Evolutionary conservation across 2,113 vertebrate species (phyloP).

Genomic region (Nanorana parkeri): DNA sequence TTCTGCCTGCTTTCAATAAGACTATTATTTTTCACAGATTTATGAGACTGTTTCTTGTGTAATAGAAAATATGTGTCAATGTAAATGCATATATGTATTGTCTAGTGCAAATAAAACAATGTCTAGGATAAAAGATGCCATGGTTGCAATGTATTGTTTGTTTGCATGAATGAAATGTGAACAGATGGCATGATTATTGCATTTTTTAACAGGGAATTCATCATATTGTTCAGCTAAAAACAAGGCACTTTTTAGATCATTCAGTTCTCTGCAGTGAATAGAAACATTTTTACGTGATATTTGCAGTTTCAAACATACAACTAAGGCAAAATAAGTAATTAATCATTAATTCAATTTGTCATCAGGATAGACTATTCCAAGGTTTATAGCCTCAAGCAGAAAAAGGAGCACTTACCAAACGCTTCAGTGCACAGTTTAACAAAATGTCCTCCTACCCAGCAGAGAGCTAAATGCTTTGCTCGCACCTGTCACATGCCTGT

Average conservation of each 20-base stretch:
- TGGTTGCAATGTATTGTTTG: constrained; percentile 66
- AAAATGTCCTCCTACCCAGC: too few relatives aligned
- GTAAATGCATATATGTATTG: constrained; percentile 39
- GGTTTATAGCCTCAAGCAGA: too few relatives aligned
- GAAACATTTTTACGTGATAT: background rate
- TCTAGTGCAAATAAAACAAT: constrained; percentile 66
- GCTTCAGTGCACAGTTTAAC: too few relatives aligned
- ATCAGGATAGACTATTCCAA: too few relatives aligned
- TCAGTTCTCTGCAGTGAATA: background rate
- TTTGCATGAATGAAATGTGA: constrained; percentile 66
- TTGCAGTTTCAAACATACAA: background rate
- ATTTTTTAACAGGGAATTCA: constrained; percentile 70
- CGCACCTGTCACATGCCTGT: too few relatives aligned
- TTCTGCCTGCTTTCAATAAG: too few relatives aligned
- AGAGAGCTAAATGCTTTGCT: too few relatives aligned
- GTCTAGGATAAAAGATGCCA: constrained; percentile 64
- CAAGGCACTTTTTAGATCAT: background rate
- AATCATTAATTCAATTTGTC: too few relatives aligned
- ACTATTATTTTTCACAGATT: too few relatives aligned
- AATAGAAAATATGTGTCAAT: constrained; percentile 63
- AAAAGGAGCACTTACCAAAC: too few relatives aligned
- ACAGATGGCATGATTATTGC: constrained; percentile 77
- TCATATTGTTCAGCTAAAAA: constrained; percentile 54
- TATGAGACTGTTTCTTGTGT: too few relatives aligned
- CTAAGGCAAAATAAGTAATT: background rate